Conservation (phyloP, 2,888 invertebrate species). For the Tipula confusa region DNA sequence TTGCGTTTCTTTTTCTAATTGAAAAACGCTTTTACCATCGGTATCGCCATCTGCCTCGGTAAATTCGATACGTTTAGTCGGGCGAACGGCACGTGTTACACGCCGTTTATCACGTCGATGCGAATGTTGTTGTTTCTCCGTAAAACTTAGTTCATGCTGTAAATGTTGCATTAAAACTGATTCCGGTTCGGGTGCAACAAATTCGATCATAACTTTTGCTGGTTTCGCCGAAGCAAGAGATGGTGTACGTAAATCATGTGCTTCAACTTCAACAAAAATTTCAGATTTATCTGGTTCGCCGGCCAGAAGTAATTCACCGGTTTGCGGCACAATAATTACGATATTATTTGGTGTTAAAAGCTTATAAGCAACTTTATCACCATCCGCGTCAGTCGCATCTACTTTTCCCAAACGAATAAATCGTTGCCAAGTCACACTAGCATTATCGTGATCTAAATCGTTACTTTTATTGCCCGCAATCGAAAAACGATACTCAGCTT, state of each 20-base stretch:
- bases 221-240: constrained; percentile 65
- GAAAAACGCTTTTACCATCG: constrained; percentile 83
- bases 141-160: constrained; percentile 47
- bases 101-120: constrained; percentile 70
- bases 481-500: constrained; percentile 72
- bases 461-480: constrained; percentile 60
- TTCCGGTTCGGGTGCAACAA: constrained; percentile 57
- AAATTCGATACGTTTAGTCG: constrained; percentile 90
- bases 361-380: constrained; percentile 86
- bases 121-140: constrained; percentile 46
- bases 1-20: constrained; percentile 86
- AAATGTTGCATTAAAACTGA: constrained; percentile 58
- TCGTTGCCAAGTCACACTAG: constrained; percentile 64
- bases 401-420: constrained; percentile 82
- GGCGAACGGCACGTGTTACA: constrained; percentile 85
- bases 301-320: constrained; percentile 80
- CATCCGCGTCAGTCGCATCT: constrained; percentile 82
- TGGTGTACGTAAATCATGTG: constrained; percentile 76
- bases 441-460: constrained; percentile 55
- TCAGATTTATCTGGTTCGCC: constrained; percentile 69
- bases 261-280: constrained; percentile 69
- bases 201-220: constrained; percentile 73
- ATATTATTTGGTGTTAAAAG: constrained; percentile 74
- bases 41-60: constrained; percentile 86
- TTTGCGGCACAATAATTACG: constrained; percentile 87